Conservation (phyloP, 2,888 invertebrate species). For the Herminia tarsipennalis region DNA sequence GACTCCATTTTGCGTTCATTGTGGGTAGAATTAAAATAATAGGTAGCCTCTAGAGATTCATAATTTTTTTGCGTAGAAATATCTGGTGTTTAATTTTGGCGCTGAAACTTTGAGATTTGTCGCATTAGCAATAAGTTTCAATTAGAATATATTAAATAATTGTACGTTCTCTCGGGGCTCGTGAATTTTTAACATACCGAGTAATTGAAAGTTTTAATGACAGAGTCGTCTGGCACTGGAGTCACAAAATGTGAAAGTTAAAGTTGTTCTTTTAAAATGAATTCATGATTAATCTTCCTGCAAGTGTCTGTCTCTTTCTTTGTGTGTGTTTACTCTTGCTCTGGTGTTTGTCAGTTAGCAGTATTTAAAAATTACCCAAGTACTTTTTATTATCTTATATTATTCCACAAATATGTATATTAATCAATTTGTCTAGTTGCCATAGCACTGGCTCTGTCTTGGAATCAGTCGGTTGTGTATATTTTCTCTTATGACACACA, state of each 20-base stretch:
- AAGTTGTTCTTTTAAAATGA: no score
- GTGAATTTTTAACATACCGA: background rate
- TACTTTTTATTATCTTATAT: no score
- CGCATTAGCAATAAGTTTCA: constrained; percentile 3
- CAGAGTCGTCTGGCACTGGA: background rate
- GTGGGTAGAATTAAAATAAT: constrained; percentile 35
- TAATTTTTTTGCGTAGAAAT: constrained; percentile 1
- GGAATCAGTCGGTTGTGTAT: no score
- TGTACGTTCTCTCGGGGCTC: background rate
- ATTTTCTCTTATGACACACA: no score
- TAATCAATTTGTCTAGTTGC: no score
- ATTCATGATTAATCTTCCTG: no score
- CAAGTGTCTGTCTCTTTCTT: no score
- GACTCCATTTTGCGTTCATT: constrained; percentile 19
- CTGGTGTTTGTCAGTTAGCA: no score
- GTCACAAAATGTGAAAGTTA: background rate
- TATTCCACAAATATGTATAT: no score
- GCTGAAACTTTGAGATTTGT: constrained; percentile 7
- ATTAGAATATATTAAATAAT: constrained; percentile 5
- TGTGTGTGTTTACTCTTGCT: no score
- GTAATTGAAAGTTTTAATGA: background rate
- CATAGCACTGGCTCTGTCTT: no score
- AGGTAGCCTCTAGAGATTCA: constrained; percentile 14
- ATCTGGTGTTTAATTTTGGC: constrained; percentile 1
- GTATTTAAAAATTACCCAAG: no score